These are phyloP conservation scores for Porphyrio hochstetteri DNA, from an alignment of 2,113 vertebrate genomes.

Conservation along the genomic window DNA sequence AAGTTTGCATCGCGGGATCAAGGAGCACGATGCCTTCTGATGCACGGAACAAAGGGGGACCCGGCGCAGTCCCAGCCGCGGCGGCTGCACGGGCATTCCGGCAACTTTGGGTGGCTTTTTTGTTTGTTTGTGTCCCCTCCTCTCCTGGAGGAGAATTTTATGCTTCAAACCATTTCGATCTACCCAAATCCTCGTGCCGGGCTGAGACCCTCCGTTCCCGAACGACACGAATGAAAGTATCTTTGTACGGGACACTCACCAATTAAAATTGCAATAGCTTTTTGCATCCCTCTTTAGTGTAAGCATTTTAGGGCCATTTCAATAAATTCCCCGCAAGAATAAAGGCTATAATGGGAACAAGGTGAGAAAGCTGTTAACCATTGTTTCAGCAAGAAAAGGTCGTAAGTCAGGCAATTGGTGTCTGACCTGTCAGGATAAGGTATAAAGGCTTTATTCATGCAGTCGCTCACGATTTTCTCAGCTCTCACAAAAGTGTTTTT, in stretches of 20 bases:
- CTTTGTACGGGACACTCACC: conserved; percentile 52
- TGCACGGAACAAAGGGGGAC: conserved; percentile 26
- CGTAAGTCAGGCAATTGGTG: conserved; percentile 79
- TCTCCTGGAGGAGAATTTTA: neutral
- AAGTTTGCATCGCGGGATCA: conserved; percentile 27
- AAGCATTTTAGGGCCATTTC: conserved; percentile 72
- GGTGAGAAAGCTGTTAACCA: conserved; percentile 80
- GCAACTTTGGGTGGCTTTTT: conserved; percentile 45
- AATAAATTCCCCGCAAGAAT: conserved; percentile 72
- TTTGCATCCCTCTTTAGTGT: conserved; percentile 57
- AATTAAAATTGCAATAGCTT: conserved; percentile 66
- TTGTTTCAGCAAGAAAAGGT: conserved; percentile 83
- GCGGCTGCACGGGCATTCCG: neutral
- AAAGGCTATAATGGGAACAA: conserved; percentile 75
- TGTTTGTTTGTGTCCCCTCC: neutral
- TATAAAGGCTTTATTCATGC: conserved; percentile 85
- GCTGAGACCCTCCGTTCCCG: neutral
- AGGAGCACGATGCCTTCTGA: neutral
- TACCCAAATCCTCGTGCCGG: neutral
- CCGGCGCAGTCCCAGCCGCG: neutral
- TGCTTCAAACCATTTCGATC: neutral
- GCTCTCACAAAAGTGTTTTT: conserved; percentile 86
- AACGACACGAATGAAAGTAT: conserved; percentile 25
- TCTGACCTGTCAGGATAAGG: conserved; percentile 81
- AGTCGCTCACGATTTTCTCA: conserved; percentile 76